Conservation (phyloP, 2,113 vertebrate species). For the Mobula hypostoma region DNA sequence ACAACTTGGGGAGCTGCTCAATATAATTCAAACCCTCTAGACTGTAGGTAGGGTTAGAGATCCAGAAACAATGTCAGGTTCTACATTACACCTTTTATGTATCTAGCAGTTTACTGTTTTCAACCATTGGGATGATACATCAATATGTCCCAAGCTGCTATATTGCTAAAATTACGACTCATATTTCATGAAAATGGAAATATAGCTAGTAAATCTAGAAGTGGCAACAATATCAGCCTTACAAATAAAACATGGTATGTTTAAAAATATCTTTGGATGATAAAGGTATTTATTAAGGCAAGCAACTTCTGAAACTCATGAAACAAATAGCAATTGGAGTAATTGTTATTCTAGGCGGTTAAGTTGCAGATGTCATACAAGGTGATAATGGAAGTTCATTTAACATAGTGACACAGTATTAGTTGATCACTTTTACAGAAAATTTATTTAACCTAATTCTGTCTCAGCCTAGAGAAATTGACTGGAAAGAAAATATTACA, state of each 20-base stretch:
- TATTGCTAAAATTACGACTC: neutral
- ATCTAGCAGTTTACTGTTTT: neutral
- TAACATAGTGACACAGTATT: too few species aligned
- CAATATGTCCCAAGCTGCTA: neutral
- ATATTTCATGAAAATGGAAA: neutral
- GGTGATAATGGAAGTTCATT: neutral
- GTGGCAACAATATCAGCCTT: neutral
- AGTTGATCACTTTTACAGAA: neutral
- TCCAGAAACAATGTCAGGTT: neutral
- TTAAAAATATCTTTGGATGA: neutral
- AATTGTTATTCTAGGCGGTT: neutral
- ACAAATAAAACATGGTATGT: neutral
- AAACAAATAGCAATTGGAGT: neutral
- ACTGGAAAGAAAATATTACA: neutral
- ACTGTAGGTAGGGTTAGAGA: too few species aligned
- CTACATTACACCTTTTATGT: neutral
- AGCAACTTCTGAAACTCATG: neutral
- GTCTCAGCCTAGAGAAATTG: neutral
- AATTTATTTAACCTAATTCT: slow-evolving; percentile 6
- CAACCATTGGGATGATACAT: neutral
- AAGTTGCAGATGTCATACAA: neutral
- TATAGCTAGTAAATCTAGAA: neutral
- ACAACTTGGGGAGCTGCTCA: neutral
- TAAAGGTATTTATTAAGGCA: neutral
- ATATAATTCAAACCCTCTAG: neutral